Evolutionary conservation across 2,797 vertebrate species (phyloP).

Genomic region (Urophycis tenuis): DNA sequence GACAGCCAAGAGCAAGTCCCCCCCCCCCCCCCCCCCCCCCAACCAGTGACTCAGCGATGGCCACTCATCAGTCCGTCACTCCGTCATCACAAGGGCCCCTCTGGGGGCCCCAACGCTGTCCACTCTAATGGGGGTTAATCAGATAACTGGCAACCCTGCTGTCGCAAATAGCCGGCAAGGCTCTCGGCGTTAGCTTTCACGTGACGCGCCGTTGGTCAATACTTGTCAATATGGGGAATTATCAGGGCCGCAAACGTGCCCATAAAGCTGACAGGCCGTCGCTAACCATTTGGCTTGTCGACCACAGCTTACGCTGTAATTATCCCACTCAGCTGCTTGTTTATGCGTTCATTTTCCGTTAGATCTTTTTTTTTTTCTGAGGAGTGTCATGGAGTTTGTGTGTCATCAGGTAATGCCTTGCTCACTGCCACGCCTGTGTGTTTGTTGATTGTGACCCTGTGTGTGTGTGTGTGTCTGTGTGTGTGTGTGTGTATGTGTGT

Average conservation of each 20-base stretch:
- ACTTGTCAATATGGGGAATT: constrained; percentile 37
- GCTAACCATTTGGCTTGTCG: constrained; percentile 17
- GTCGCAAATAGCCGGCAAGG: constrained; percentile 30
- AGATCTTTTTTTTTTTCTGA: not conserved
- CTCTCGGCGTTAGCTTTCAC: constrained; percentile 8
- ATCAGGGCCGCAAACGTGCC: constrained; percentile 29
- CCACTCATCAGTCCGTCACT: constrained; percentile 24
- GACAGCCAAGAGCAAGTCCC: not conserved
- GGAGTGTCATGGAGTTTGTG: not conserved
- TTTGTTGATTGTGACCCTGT: constrained; percentile 89
- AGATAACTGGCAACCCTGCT: constrained; percentile 51
- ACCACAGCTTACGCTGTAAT: not conserved
- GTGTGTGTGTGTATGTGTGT: constrained; percentile 44
- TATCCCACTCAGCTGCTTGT: not conserved
- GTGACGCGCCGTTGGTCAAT: constrained; percentile 26
- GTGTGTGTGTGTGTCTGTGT: constrained; percentile 47
- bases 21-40: not conserved
- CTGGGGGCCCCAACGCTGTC: constrained; percentile 38
- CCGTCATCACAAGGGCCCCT: constrained; percentile 45
- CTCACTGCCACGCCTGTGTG: constrained; percentile 51
- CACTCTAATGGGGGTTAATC: constrained; percentile 53
- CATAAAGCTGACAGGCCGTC: constrained; percentile 25
- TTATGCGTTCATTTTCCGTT: not conserved
- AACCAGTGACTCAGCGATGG: constrained; percentile 27
- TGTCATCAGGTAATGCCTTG: constrained; percentile 19